Base-by-base conservation (phyloP, 1,140 invertebrate genomes). In the Phymastichus coffea region DNA sequence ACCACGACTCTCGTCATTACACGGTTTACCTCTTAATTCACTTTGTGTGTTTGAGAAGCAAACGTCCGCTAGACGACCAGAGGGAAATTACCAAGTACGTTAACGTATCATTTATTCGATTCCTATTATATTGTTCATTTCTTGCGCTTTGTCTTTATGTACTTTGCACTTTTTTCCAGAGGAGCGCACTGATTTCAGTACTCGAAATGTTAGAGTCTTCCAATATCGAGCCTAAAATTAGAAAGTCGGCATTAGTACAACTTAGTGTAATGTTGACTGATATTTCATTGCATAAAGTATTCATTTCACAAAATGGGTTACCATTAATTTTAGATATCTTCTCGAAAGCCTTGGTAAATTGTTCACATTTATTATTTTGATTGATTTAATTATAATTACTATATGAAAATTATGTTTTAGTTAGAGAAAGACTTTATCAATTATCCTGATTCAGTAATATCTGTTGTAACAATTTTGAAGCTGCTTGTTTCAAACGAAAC, bases 371-470 rank as follows among this genome's bases (percentile, higher is more conserved):
- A 20, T 28, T 43, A 48, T 35, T 52, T 51, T 33, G 4, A 26
- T 15, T n/a, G 15, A 46, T 35, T 46, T n/a, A 25, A 19, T 2
- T 12, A 41, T 41, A 14, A 37, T 38, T 26, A 35, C 1, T 55
- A 26, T 41, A 56, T 12, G 10, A 20, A 46, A 53, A 43, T 12
- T 40, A 25, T 43, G 57, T 67, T 66, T 7, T 60, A 87, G 60
- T 75, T 79, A 58, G 83, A 86, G 47, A 80, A 82, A 23, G 83
- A 87, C 67, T 86, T 79, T 65, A 68, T 79, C 3, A 81, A 85
- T 65, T 87, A 86, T 74, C 84, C 86, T 2, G 87, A 88, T 68
- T 86, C 84, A 44, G 82, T 84, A 2, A 80, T 87, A 44, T 83
- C 86, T 37, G 82, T 84, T 64, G 70, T 87, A 30, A 80, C 80